phyloP scores from a whole-genome alignment of 1,140 invertebrate genomes.

The Heliconius nattereri region DNA sequence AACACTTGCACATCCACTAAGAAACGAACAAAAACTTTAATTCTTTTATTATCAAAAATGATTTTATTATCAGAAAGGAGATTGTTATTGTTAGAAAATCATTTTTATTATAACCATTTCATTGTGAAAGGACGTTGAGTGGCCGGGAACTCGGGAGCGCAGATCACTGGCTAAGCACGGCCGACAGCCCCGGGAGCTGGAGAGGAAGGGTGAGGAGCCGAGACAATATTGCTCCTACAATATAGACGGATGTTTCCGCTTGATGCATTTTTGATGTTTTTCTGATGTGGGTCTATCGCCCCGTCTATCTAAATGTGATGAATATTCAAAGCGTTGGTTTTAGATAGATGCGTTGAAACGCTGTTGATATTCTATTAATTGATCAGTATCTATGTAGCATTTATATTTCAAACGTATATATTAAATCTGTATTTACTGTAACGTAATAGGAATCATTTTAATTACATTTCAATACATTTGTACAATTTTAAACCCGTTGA shows the following conservation, averaged over 20 bases:
- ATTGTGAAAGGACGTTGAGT: slow-evolving; percentile 16
- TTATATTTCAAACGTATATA: too few relatives aligned
- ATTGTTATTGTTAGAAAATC: slow-evolving; percentile 22
- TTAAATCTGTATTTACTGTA: too few relatives aligned
- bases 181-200: slow-evolving; percentile 10
- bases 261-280: slow-evolving; percentile 82
- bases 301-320: slow-evolving; percentile 79
- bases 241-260: slow-evolving; percentile 78
- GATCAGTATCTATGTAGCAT: slow-evolving; percentile 17
- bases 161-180: slow-evolving; percentile 55
- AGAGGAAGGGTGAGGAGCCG: too few relatives aligned
- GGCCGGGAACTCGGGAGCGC: slow-evolving; percentile 26
- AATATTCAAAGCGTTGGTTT: slow-evolving; percentile 76
- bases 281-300: slow-evolving; percentile 81
- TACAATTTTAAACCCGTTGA: too few relatives aligned
- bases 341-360: slow-evolving; percentile 59
- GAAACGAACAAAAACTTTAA: not conserved
- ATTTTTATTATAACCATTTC: slow-evolving; percentile 18
- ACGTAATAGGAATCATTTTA: too few relatives aligned
- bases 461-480: too few relatives aligned
- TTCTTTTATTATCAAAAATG: slow-evolving; percentile 15
- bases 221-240: slow-evolving; percentile 74
- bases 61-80: not conserved
- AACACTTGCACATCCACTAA: too few relatives aligned
- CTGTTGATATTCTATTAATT: slow-evolving; percentile 47